Evolutionary conservation across 2,888 invertebrate species (phyloP).

Genomic region (Seira musarum): DNA sequence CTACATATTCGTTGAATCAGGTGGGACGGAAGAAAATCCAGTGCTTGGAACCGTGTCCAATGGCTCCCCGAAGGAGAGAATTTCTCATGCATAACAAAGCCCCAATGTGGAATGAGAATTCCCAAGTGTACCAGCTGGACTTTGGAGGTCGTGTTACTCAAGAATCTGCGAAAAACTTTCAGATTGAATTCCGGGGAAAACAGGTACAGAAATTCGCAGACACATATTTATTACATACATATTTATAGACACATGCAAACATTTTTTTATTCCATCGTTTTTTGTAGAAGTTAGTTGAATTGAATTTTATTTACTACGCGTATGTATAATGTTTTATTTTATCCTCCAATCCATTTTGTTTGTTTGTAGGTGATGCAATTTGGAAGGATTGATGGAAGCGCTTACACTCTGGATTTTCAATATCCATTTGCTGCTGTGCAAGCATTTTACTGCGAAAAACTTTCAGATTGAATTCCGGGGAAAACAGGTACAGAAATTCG

Average conservation of each 20-base stretch:
- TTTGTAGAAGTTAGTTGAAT: too few relatives aligned
- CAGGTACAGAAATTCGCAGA: constrained; percentile 78
- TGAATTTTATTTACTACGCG: neutral
- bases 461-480: constrained; percentile 98
- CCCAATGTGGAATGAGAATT: constrained; percentile 99
- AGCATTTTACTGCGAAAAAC: constrained; percentile 99
- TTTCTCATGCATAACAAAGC: constrained; percentile 98
- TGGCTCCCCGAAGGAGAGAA: constrained; percentile 77
- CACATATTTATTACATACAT: too few relatives aligned
- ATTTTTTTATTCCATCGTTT: neutral
- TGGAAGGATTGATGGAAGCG: constrained; percentile 98
- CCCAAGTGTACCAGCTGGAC: constrained; percentile 98
- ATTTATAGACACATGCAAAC: too few relatives aligned
- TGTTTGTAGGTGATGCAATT: constrained; percentile 96
- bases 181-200: constrained; percentile 96
- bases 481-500: constrained; percentile 82
- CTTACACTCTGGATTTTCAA: constrained; percentile 98
- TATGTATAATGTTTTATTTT: too few relatives aligned
- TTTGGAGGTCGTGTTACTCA: constrained; percentile 99
- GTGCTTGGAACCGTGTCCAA: constrained; percentile 66
- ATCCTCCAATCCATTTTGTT: neutral
- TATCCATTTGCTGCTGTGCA: constrained; percentile 98
- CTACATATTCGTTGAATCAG: constrained; percentile 73
- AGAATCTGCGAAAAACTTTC: constrained; percentile 99
- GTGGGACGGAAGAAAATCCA: constrained; percentile 80